Evolutionary conservation across 2,888 invertebrate species (phyloP).

Genomic region (Drosophila rellima): DNA sequence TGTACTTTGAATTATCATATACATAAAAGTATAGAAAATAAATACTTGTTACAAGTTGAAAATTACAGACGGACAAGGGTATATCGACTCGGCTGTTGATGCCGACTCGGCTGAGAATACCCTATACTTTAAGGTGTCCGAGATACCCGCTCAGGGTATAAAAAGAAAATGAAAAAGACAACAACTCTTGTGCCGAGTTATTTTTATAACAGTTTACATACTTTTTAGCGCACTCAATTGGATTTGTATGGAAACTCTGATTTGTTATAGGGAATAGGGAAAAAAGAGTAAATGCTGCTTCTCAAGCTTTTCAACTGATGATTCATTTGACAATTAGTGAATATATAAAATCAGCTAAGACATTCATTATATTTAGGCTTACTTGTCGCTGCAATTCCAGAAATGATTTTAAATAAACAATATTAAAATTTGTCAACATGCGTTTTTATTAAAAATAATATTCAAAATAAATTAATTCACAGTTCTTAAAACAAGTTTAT

Average conservation of each 20-base stretch:
- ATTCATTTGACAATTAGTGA: constrained; percentile 1
- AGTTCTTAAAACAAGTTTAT: constrained; percentile 33
- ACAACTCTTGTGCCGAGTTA: constrained; percentile 37
- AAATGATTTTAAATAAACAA: no score
- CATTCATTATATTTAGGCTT: no score
- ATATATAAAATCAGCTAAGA: constrained; percentile 5
- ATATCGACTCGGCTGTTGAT: no score
- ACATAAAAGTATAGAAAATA: no score
- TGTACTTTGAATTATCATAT: no score
- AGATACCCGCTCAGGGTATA: no score
- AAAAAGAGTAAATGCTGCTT: neutral
- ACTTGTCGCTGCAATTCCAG: no score
- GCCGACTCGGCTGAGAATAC: no score
- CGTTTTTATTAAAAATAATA: constrained; percentile 38
- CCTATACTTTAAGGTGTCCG: no score
- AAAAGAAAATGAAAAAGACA: constrained; percentile 20
- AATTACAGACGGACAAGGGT: no score
- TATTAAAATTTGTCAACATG: constrained; percentile 4
- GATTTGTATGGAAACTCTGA: constrained; percentile 8
- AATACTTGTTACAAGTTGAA: no score
- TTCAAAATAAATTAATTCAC: constrained; percentile 57
- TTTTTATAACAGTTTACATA: constrained; percentile 53
- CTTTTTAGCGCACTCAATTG: constrained; percentile 41
- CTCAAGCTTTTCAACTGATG: constrained; percentile 4
- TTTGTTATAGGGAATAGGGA: neutral